Base-by-base conservation (phyloP, 1,140 invertebrate species). In the Rhagoletis pomonella region DNA sequence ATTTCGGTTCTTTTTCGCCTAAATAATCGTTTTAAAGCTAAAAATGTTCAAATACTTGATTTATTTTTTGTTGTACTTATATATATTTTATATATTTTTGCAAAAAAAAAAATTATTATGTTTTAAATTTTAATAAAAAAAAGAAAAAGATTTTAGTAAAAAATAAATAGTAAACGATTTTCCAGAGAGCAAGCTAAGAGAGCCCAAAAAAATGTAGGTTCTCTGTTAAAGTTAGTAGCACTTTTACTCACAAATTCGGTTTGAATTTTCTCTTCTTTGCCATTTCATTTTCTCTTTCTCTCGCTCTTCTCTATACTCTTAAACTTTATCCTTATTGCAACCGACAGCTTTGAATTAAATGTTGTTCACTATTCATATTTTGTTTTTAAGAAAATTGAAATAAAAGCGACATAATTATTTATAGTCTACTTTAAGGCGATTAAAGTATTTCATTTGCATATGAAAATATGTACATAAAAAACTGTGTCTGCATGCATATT, bases 401-500 rank as follows among this genome's bases (percentile, higher is more conserved):
- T 81, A 81, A 81, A 81, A 4, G 7, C 42, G 44, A 2, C 29
- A 2, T 55, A 81, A 73, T 81, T 81, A 81, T 81, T 81, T 81
- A 81, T 81, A 58, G 73, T 47, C 47, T 81, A 81, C 73, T 81
- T 81, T 81, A 55, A 17, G 73, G 73, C 47, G 73, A 58, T 58
- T 81, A 58, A 19, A 58, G 55, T 55, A 55, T 55, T 29, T 17
- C 7, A 62, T 62, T 62, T 62, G 4, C 60, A 62, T 62, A 62
- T 17, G 4, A 4, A 62, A 17, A 4, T n/a, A 62, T 14, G 5
- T 55, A 55, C 9, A 55, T 55, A 1, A 0, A 0, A 6, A 55
- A 4, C 50, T 55, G 2, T 55, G 50, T 55, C 10, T 29, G 44
- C 47, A 55, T 81, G 73, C 44, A 55, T n/a, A 50, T 10, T 7